A percentile compares a stretch with the other conserved stretches of the same genome.
Conservation (phyloP, 2,797 vertebrate species). For the Eleutherodactylus coqui region DNA sequence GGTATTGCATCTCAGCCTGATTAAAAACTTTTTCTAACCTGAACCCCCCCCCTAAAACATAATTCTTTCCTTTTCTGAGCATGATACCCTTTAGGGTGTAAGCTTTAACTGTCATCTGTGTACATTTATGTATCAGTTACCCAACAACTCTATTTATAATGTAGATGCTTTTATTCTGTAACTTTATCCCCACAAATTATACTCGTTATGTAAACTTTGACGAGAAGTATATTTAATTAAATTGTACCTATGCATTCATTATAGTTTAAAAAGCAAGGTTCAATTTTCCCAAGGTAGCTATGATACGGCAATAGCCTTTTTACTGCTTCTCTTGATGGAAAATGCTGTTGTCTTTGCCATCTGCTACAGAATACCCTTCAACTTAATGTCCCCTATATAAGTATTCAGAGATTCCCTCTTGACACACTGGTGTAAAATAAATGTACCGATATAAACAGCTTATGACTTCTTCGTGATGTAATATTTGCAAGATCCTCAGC, state of each 20-base stretch:
- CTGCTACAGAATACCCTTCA: conserved; percentile 45
- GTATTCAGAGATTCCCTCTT: conserved; percentile 10
- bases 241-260: conserved; percentile 7
- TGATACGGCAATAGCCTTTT: background rate
- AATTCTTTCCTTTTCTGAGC: background rate
- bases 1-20: too few relatives aligned
- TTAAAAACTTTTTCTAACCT: too few relatives aligned
- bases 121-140: background rate
- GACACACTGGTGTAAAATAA: conserved; percentile 32
- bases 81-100: background rate
- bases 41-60: background rate
- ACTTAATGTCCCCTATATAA: conserved; percentile 30
- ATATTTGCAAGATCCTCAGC: background rate
- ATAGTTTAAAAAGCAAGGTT: background rate
- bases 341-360: conserved; percentile 20
- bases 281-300: background rate
- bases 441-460: conserved; percentile 12
- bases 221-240: background rate
- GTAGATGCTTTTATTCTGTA: background rate
- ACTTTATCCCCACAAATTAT: background rate
- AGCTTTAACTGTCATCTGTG: background rate
- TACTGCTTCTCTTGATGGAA: conserved; percentile 21
- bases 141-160: background rate
- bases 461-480: background rate
- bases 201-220: background rate